A percentile compares a stretch with the other conserved stretches of the same genome.
These are phyloP conservation scores for Sapajus apella DNA, from an alignment of 2,113 vertebrate genomes.

Conservation along the genomic window DNA sequence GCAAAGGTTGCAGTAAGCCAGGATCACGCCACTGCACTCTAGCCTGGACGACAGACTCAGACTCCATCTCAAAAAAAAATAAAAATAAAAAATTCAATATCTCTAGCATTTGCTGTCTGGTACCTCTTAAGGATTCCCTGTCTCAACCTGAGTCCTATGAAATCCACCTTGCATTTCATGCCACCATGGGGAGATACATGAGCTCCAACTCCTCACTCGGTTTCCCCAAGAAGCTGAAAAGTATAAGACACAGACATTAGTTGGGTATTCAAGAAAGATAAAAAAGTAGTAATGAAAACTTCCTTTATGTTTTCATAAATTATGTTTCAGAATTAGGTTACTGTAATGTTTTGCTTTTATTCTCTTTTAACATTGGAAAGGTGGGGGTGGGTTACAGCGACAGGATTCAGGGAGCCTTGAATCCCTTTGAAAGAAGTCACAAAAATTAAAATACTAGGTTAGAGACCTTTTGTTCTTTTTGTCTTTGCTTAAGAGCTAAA, in stretches of 20 bases:
- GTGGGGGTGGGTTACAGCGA: accelerated
- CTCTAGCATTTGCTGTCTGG: neutral
- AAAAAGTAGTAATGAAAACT: neutral
- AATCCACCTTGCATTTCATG: neutral
- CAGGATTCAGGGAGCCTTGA: neutral
- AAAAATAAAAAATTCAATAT: neutral
- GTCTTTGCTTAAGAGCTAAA: constrained; percentile 23
- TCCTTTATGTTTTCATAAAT: neutral
- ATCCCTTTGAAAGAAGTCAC: neutral
- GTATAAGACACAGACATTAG: neutral
- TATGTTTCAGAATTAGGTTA: neutral
- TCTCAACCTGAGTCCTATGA: neutral
- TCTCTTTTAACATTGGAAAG: neutral
- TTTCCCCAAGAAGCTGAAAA: neutral
- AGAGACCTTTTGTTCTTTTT: neutral
- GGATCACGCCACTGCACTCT: too few species aligned
- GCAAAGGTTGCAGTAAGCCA: too few species aligned
- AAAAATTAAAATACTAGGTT: constrained; percentile 35
- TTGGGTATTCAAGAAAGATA: neutral
- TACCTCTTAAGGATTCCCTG: neutral
- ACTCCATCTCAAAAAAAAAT: too few species aligned
- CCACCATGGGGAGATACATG: neutral
- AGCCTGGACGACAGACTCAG: too few species aligned
- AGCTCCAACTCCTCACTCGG: neutral
- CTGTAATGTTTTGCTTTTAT: neutral